These are phyloP conservation scores for Diarsia rubi DNA, from an alignment of 2,888 invertebrate species.

Conservation along the genomic window DNA sequence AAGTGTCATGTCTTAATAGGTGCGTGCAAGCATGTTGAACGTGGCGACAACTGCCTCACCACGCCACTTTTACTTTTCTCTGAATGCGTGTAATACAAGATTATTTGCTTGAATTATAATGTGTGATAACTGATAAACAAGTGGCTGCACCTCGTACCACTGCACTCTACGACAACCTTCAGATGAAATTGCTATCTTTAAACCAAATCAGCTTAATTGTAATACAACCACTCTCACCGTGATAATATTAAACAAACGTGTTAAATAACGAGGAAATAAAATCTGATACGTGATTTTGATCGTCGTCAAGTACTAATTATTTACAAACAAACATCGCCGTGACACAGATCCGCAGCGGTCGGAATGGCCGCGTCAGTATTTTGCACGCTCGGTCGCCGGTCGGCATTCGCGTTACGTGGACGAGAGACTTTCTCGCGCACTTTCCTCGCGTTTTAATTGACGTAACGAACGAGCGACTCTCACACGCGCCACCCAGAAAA, in stretches of 20 bases:
- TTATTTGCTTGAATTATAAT: constrained; percentile 51
- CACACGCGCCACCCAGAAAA: constrained; percentile 87
- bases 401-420: constrained; percentile 82
- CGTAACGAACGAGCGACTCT: constrained; percentile 89
- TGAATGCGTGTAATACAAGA: constrained; percentile 71
- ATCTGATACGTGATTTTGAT: constrained; percentile 74
- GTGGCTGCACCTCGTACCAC: constrained; percentile 38
- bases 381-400: constrained; percentile 73
- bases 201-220: constrained; percentile 29
- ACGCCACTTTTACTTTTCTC: constrained; percentile 89
- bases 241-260: constrained; percentile 66
- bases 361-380: constrained; percentile 71
- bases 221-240: constrained; percentile 13
- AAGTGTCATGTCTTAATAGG: constrained; percentile 53
- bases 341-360: constrained; percentile 81
- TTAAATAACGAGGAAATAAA: constrained; percentile 70
- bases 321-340: constrained; percentile 87
- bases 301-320: constrained; percentile 76
- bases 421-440: constrained; percentile 87
- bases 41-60: constrained; percentile 74
- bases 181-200: constrained; percentile 3
- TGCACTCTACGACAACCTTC: constrained; percentile 1
- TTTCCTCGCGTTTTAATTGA: constrained; percentile 89
- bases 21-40: constrained; percentile 64
- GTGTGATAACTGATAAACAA: constrained; percentile 54